A percentile compares a stretch with the other conserved stretches of the same genome.
phyloP scores from a whole-genome alignment of 2,113 vertebrate genomes.

The Noctilio leporinus region DNA sequence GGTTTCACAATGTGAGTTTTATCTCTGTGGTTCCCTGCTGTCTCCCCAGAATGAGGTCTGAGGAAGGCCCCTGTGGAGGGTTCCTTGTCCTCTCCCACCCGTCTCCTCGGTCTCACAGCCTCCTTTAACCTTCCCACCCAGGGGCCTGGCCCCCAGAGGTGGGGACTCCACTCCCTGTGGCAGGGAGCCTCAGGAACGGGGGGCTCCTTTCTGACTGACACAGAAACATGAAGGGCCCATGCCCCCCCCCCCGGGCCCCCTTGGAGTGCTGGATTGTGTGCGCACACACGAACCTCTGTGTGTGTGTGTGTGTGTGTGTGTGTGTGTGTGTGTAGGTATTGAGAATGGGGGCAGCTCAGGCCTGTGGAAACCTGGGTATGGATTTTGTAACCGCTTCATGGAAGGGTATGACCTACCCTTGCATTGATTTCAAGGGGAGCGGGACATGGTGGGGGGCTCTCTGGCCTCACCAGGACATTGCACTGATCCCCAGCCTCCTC shows the following conservation, averaged over 20 bases:
- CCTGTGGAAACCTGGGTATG: background rate
- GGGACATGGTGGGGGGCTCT: background rate
- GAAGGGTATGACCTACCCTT: background rate
- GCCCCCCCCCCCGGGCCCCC: background rate
- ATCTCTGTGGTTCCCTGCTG: background rate
- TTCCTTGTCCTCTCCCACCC: background rate
- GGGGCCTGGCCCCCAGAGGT: background rate
- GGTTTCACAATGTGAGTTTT: background rate
- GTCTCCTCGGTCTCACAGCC: background rate
- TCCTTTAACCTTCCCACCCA: background rate
- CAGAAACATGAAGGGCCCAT: background rate
- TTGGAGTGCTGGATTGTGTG: accelerated
- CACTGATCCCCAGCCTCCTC: background rate
- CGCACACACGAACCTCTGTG: background rate
- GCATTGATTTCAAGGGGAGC: background rate
- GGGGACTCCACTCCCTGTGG: background rate
- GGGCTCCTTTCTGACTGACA: background rate
- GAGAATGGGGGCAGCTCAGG: background rate
- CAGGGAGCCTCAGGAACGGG: background rate
- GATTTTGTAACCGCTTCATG: background rate
- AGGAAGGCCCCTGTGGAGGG: background rate
- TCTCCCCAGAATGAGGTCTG: background rate
- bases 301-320: background rate
- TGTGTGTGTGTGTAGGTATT: accelerated
- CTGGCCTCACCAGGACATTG: background rate